Percentiles rank a stretch among this genome's conserved stretches.
These are phyloP conservation scores for Capreolus pygargus DNA, from an alignment of 2,113 vertebrate genomes.

Conservation along the genomic window DNA sequence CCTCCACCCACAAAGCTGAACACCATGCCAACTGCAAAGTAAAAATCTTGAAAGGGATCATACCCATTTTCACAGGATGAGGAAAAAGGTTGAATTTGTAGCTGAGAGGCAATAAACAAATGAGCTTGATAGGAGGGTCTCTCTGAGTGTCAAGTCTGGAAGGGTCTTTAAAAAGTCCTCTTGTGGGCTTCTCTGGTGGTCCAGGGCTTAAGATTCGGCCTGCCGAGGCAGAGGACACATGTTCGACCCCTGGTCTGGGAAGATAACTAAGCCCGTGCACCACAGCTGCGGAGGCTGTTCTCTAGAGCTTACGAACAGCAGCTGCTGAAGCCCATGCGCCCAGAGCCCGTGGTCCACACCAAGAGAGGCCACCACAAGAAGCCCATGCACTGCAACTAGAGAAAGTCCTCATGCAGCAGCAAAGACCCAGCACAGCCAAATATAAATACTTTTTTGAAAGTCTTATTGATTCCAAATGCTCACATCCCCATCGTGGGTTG, in stretches of 20 bases:
- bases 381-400: rapidly evolving
- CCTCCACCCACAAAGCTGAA: neutral
- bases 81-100: neutral
- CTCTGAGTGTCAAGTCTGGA: neutral
- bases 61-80: neutral
- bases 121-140: neutral
- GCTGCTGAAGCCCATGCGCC: neutral
- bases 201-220: neutral
- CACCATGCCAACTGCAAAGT: neutral
- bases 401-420: neutral
- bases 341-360: neutral
- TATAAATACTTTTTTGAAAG: neutral
- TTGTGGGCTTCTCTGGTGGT: neutral
- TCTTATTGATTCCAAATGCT: neutral
- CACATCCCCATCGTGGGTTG: neutral
- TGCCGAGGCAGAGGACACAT: neutral
- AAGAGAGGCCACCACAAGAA: neutral
- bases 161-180: neutral
- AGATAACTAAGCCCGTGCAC: neutral
- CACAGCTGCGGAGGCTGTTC: neutral
- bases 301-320: no score
- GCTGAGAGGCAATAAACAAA: rapidly evolving
- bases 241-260: neutral
- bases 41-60: neutral
- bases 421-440: neutral